These are phyloP conservation scores for Dryocosmus kuriphilus DNA, from an alignment of 2,888 invertebrate species.

Conservation along the genomic window DNA sequence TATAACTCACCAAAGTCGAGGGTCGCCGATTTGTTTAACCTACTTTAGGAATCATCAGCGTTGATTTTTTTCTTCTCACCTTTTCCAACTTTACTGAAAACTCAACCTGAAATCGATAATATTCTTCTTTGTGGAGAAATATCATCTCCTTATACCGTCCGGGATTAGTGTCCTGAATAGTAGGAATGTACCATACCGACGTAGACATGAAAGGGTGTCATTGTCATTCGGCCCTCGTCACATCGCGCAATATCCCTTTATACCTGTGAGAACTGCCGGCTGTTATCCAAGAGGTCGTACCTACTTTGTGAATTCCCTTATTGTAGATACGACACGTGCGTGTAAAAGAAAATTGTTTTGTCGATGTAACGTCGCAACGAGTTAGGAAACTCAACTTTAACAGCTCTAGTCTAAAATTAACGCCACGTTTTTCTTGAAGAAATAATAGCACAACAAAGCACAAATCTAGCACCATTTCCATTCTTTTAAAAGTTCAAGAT, in stretches of 20 bases:
- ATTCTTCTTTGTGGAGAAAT: background rate
- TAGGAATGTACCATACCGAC: conserved; percentile 16
- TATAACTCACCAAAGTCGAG: too few species aligned
- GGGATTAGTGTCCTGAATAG: conserved; percentile 7
- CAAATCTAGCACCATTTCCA: too few species aligned
- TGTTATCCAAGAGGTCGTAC: too few species aligned
- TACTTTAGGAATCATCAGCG: background rate
- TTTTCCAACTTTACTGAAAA: conserved; percentile 12
- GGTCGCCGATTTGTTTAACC: too few species aligned
- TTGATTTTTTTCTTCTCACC: background rate
- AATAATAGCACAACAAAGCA: too few species aligned
- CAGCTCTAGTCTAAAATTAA: conserved; percentile 18
- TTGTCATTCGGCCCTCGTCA: conserved; percentile 24
- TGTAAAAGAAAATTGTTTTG: conserved; percentile 4
- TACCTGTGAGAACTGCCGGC: conserved; percentile 27
- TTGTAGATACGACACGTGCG: conserved; percentile 26
- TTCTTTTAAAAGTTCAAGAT: too few species aligned
- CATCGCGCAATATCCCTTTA: conserved; percentile 11
- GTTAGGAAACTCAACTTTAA: conserved; percentile 26
- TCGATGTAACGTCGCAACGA: conserved; percentile 13
- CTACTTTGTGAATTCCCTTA: conserved; percentile 12
- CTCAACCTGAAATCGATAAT: background rate
- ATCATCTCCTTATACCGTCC: background rate
- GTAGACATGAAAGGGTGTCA: conserved; percentile 12
- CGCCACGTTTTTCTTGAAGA: background rate